A percentile compares a stretch with the other conserved stretches of the same genome.
phyloP scores from a whole-genome alignment of 2,113 vertebrate genomes.

The Macaca nemestrina region DNA sequence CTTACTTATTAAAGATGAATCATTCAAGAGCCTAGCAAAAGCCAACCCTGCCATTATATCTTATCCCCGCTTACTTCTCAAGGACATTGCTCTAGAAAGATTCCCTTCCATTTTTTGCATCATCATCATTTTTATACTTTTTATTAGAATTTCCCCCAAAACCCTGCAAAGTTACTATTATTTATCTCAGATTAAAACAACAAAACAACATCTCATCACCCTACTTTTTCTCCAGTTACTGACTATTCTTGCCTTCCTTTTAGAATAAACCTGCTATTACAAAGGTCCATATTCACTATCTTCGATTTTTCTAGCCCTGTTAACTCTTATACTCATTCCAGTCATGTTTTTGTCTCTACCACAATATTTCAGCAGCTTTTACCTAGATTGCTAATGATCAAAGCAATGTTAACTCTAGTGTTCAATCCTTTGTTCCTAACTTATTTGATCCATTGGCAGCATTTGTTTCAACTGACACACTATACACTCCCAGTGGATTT shows the following conservation, averaged over 20 bases:
- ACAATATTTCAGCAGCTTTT: neutral
- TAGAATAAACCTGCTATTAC: neutral
- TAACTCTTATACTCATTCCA: neutral
- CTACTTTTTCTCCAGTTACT: neutral
- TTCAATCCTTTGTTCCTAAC: neutral
- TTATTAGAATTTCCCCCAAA: neutral
- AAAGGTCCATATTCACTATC: neutral
- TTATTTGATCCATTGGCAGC: too few species aligned
- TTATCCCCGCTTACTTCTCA: neutral
- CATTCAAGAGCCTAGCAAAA: neutral
- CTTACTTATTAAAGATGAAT: neutral
- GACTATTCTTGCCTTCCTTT: neutral
- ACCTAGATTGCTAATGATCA: too few species aligned
- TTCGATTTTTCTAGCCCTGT: neutral
- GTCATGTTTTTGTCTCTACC: neutral
- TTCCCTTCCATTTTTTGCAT: neutral
- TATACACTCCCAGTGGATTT: fast-evolving
- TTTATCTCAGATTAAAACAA: neutral
- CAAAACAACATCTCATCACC: too few species aligned
- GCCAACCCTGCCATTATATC: neutral
- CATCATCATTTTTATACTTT: neutral
- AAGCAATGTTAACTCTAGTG: neutral
- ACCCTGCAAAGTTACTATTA: neutral
- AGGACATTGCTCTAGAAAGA: neutral
- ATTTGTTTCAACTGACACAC: neutral